Conservation (phyloP, 2,888 invertebrate genomes). For the Drosophila histrio region DNA sequence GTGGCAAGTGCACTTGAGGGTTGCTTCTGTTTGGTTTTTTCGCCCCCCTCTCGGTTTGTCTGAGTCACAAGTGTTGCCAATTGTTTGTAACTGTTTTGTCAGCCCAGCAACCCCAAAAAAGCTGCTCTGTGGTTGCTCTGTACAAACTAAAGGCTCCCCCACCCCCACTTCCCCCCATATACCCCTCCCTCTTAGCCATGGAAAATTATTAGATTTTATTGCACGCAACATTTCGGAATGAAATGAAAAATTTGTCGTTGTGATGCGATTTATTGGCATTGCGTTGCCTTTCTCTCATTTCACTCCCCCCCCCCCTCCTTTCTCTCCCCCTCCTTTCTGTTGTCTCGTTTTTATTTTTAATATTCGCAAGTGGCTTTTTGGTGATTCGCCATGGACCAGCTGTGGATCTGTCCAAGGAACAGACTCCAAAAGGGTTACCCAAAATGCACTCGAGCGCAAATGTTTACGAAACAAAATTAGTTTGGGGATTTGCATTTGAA, state of each 20-base stretch:
- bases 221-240: slow-evolving; percentile 59
- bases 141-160: slow-evolving; percentile 26
- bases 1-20: slow-evolving; percentile 69
- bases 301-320: background rate
- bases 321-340: background rate
- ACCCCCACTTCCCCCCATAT: background rate
- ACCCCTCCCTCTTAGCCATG: slow-evolving; percentile 15
- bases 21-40: slow-evolving; percentile 29
- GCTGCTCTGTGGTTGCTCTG: slow-evolving; percentile 28
- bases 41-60: slow-evolving; percentile 10
- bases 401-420: slow-evolving; percentile 19
- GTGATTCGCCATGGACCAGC: slow-evolving; percentile 61
- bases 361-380: slow-evolving; percentile 74
- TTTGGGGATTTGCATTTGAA: slow-evolving; percentile 79
- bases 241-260: slow-evolving; percentile 65
- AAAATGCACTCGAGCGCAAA: slow-evolving; percentile 73
- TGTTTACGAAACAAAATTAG: slow-evolving; percentile 79
- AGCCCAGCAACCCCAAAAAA: slow-evolving; percentile 51
- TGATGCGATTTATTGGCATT: slow-evolving; percentile 70
- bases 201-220: slow-evolving; percentile 76
- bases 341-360: slow-evolving; percentile 60
- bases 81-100: slow-evolving; percentile 73
- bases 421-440: slow-evolving; percentile 54
- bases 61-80: slow-evolving; percentile 78
- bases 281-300: background rate